Percentiles rank a stretch among this genome's conserved stretches.
Evolutionary conservation across 2,113 vertebrate genomes (phyloP).

Genomic region (Vulpes lagopus): DNA sequence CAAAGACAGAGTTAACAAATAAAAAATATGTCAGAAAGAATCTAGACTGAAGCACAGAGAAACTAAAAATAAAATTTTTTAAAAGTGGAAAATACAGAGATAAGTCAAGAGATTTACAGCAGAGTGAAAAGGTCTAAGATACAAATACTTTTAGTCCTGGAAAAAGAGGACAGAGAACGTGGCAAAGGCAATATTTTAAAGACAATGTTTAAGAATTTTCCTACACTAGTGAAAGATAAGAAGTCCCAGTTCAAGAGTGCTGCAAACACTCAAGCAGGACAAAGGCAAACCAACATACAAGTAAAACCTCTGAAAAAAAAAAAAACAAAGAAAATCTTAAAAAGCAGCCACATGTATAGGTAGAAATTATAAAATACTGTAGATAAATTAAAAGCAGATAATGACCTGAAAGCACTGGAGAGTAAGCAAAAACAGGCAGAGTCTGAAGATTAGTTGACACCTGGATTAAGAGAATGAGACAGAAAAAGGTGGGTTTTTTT

Average conservation of each 20-base stretch:
- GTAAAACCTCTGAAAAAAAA: neutral
- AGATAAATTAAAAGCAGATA: neutral
- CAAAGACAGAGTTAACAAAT: neutral
- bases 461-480: neutral
- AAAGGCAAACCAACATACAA: neutral
- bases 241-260: neutral
- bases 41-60: neutral
- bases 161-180: neutral
- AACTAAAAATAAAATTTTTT: neutral
- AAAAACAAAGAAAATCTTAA: neutral
- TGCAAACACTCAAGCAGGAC: neutral
- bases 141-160: neutral
- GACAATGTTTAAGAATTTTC: neutral
- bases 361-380: neutral
- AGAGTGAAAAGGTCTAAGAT: neutral
- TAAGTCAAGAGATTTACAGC: neutral
- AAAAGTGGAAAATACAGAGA: neutral
- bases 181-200: neutral
- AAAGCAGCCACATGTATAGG: neutral
- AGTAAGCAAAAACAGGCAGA: neutral
- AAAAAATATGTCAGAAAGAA: conserved; percentile 34
- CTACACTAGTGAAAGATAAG: neutral
- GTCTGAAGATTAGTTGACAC: neutral
- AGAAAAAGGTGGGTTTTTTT: neutral
- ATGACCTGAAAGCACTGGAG: neutral